Percentiles rank a stretch among this genome's conserved stretches.
These are phyloP conservation scores for Branchellion lobata DNA, from an alignment of 2,888 invertebrate genomes.

Conservation along the genomic window DNA sequence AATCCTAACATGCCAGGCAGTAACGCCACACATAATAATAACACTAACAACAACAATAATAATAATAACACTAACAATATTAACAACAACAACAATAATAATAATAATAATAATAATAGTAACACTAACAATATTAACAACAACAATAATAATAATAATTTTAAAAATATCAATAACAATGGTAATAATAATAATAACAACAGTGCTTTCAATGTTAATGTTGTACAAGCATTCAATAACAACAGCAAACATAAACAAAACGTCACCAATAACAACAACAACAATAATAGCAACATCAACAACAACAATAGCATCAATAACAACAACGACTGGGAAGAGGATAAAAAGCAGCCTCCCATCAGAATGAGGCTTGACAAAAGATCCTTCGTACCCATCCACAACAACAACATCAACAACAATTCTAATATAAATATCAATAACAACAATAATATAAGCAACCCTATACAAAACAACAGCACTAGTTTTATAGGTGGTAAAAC, in stretches of 20 bases:
- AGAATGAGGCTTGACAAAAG: slow-evolving; percentile 30
- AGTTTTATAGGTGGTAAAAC: neutral
- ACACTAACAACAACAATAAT: neutral
- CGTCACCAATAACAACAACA: neutral
- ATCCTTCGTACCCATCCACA: neutral
- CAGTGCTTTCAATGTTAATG: slow-evolving; percentile 8
- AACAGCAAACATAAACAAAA: neutral
- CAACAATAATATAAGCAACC: neutral
- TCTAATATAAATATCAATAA: too few relatives aligned
- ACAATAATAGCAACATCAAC: too few relatives aligned
- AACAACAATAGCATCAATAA: slow-evolving; percentile 12
- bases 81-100: neutral
- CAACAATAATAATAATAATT: slow-evolving; percentile 8
- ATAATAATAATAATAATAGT: neutral
- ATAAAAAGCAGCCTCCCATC: slow-evolving; percentile 39
- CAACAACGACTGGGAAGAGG: neutral
- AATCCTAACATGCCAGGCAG: neutral
- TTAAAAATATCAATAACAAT: neutral
- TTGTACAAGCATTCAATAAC: neutral
- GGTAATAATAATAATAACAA: neutral
- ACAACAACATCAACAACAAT: neutral
- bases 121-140: neutral
- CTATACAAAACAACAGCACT: neutral
- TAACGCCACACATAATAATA: neutral
- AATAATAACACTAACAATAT: neutral